Base-by-base conservation (phyloP, 2,888 invertebrate species). In the Cephus nigrinus region DNA sequence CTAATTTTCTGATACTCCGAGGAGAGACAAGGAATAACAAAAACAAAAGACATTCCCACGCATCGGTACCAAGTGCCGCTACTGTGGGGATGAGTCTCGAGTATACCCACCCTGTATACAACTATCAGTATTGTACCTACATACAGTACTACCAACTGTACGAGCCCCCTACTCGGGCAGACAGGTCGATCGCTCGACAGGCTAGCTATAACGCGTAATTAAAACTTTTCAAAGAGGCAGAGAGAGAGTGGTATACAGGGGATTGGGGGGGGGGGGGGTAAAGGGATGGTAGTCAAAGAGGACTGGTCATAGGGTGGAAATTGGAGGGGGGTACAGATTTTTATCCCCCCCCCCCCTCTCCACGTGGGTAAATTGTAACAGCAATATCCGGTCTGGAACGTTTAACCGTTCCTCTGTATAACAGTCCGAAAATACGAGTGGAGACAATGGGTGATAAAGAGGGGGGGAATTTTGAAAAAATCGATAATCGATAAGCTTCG, bases 21-120 rank as follows among this genome's bases (percentile, higher is more conserved):
- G 4, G 1, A 15, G 15, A 15, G 1, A 15, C 4, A 2, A 5
- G 4, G 0, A 2, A 15, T 12, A 0, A 35, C 3, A 15, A 9
- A 55, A 55, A 9, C 23, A 55, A 55, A 23, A 23, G 9, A 55
- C 9, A 40, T 40, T 40, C 15, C 15, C 1, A 15, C 5, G 40
- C 40, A 55, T 55, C 23, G 40, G 40, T 55, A 55, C 40, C 40
- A 55, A 55, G 40, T 23, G 23, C 15, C 40, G 15, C 15, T 4
- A 15, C 40, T 15, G 12, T 15, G 12, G 4, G 40, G 5, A 40
- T 40, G 40, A 55, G 40, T 55, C 9, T 55, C 40, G 23, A 55
- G 40, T 55, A 9, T 23, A 9, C 40, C 23, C 23, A 55, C 15
- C 40, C 40, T 9, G 23, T 55, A 23, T 55, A 55, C 0, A 55